A percentile compares a stretch with the other conserved stretches of the same genome.
Conservation (phyloP, 1,140 invertebrate species). For the Drosophila pseudoananassae region DNA sequence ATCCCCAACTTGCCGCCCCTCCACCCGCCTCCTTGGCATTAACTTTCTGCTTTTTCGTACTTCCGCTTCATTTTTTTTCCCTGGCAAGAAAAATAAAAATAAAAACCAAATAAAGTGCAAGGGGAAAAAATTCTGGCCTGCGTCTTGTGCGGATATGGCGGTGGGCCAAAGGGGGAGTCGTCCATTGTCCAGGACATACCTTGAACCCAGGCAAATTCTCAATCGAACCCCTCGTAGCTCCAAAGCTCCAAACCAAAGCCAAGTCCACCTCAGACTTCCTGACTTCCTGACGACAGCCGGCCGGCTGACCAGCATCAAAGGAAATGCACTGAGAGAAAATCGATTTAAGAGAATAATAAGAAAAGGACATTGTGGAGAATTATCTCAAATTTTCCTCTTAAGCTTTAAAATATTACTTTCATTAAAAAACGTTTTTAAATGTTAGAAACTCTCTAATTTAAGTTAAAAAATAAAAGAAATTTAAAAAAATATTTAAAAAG, state of each 20-base stretch:
- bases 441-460: no score
- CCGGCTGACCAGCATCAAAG: conserved; percentile 48
- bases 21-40: conserved; percentile 52
- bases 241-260: not conserved
- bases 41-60: conserved; percentile 79
- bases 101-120: conserved; percentile 49
- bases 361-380: no score
- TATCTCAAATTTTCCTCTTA: no score
- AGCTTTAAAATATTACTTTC: no score
- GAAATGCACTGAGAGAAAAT: conserved; percentile 14
- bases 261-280: conserved; percentile 45
- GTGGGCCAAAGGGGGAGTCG: not conserved
- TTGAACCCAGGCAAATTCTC: conserved; percentile 47
- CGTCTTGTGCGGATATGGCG: conserved; percentile 37
- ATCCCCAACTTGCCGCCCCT: conserved; percentile 10
- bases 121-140: conserved; percentile 54
- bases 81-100: conserved; percentile 29
- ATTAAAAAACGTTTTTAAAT: no score
- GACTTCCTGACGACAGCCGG: conserved; percentile 57
- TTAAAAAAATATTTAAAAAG: not conserved
- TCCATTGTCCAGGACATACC: conserved; percentile 61
- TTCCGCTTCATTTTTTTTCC: conserved; percentile 78
- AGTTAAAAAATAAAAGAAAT: no score
- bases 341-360: no score
- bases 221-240: conserved; percentile 8